phyloP scores from a whole-genome alignment of 2,113 vertebrate species.

The Leucopsar rothschildi region DNA sequence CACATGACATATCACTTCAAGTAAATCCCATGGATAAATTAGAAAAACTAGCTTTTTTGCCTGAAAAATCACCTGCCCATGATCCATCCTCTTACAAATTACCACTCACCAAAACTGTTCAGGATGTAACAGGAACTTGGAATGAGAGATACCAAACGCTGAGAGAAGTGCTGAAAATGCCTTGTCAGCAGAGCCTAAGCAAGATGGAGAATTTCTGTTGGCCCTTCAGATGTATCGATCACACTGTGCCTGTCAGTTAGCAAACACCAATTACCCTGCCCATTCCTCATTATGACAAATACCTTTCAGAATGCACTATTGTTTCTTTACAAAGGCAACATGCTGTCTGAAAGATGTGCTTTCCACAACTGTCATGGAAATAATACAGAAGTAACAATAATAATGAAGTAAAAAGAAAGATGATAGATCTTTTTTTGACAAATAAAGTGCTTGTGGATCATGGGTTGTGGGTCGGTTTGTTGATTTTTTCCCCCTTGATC shows the following conservation, averaged over 20 bases:
- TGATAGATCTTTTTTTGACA: neutral
- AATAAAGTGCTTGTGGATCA: neutral
- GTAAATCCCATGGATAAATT: neutral
- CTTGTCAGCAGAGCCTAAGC: slow-evolving; percentile 65
- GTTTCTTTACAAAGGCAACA: slow-evolving; percentile 26
- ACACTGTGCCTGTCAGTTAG: slow-evolving; percentile 54
- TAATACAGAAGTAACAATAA: slow-evolving; percentile 1
- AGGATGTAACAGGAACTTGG: slow-evolving; percentile 17
- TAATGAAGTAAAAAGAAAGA: neutral
- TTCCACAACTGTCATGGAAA: slow-evolving; percentile 8
- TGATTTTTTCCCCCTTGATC: neutral
- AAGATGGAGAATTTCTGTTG: slow-evolving; percentile 60
- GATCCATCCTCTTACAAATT: slow-evolving; percentile 23
- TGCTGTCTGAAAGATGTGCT: slow-evolving; percentile 49
- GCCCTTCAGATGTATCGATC: slow-evolving; percentile 45
- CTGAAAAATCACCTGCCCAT: neutral
- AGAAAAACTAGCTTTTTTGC: neutral
- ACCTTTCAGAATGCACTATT: slow-evolving; percentile 46
- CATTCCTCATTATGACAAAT: slow-evolving; percentile 66
- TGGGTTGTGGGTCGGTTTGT: neutral
- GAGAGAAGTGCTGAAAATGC: slow-evolving; percentile 57
- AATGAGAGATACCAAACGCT: slow-evolving; percentile 33
- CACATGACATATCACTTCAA: neutral
- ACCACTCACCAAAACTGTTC: neutral
- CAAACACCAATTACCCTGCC: slow-evolving; percentile 68